Evolutionary conservation across 2,888 invertebrate genomes (phyloP).

Genomic region (Amphipyra berbera): DNA sequence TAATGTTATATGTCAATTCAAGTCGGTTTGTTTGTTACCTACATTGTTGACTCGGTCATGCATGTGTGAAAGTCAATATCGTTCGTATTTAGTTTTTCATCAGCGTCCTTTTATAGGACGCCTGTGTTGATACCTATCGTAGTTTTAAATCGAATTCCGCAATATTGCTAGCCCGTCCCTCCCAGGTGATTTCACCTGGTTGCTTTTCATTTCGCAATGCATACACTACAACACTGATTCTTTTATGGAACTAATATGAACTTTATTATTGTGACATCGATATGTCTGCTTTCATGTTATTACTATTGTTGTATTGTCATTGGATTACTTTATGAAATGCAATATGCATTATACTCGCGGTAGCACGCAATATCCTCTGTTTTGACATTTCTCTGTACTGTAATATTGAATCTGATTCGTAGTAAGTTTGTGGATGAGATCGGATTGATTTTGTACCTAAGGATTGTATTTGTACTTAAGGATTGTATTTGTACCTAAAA

Average conservation of each 20-base stretch:
- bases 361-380: slow-evolving; percentile 5
- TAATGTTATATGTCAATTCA: neutral
- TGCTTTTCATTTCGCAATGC: slow-evolving; percentile 79
- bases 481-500: neutral
- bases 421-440: neutral
- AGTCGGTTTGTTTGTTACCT: neutral
- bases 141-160: slow-evolving; percentile 84
- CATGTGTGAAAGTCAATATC: slow-evolving; percentile 33
- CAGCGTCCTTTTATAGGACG: slow-evolving; percentile 57
- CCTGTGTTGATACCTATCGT: slow-evolving; percentile 63
- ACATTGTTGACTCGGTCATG: slow-evolving; percentile 27
- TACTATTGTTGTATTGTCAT: slow-evolving; percentile 34
- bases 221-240: slow-evolving; percentile 64
- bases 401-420: slow-evolving; percentile 1
- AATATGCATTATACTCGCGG: slow-evolving; percentile 28
- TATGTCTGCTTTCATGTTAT: slow-evolving; percentile 33
- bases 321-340: slow-evolving; percentile 35
- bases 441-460: neutral
- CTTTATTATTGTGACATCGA: slow-evolving; percentile 65
- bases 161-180: slow-evolving; percentile 75
- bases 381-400: slow-evolving; percentile 5
- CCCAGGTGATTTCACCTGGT: slow-evolving; percentile 73
- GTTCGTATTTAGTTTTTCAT: slow-evolving; percentile 51
- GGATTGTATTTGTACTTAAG: too few relatives aligned
- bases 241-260: slow-evolving; percentile 74